Conservation (phyloP, 2,113 vertebrate genomes). For the Atherinomorus stipes region DNA sequence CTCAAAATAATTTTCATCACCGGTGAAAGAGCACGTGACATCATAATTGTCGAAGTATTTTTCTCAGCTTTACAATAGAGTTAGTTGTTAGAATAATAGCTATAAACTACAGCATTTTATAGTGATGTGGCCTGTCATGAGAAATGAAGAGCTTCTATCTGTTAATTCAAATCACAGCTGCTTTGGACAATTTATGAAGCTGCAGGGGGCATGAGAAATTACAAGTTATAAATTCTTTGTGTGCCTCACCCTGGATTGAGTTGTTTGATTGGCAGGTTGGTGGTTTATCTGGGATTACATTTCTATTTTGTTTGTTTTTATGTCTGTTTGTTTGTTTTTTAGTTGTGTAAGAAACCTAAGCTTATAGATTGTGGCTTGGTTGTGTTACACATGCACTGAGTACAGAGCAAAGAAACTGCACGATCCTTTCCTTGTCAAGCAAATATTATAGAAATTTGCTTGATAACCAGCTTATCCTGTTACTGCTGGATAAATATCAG, state of each 20-base stretch:
- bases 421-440: neutral
- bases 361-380: neutral
- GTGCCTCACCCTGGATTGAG: slow-evolving; percentile 22
- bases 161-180: slow-evolving; percentile 33
- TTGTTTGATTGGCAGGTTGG: neutral
- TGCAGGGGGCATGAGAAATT: slow-evolving; percentile 37
- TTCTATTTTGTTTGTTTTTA: slow-evolving; percentile 7
- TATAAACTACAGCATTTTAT: slow-evolving; percentile 4
- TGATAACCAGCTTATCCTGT: slow-evolving; percentile 27
- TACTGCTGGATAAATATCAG: neutral
- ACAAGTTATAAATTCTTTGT: slow-evolving; percentile 16
- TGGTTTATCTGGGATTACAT: neutral
- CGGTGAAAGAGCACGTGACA: neutral
- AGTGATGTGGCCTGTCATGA: slow-evolving; percentile 18
- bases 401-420: neutral
- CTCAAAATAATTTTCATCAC: neutral
- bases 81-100: slow-evolving; percentile 24
- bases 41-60: slow-evolving; percentile 9
- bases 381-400: neutral
- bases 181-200: slow-evolving; percentile 47
- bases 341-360: neutral
- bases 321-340: neutral
- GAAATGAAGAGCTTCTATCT: slow-evolving; percentile 44
- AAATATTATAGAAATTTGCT: neutral
- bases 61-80: slow-evolving; percentile 12